phyloP scores from a whole-genome alignment of 2,797 vertebrate species.

The Clamator glandarius region DNA sequence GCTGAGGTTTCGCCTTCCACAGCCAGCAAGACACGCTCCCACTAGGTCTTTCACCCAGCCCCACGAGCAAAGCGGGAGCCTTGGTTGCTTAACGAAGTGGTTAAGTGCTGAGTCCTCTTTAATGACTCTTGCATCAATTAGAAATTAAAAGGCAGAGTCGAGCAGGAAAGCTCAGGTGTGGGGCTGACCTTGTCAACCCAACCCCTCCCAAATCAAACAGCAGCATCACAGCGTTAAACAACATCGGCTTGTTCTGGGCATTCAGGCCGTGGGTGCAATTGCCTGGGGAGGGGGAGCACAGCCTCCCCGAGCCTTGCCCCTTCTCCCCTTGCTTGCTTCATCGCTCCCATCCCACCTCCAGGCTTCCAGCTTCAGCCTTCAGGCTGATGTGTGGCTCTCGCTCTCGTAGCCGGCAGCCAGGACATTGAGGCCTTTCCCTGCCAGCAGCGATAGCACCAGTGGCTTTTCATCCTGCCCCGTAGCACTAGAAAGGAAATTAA shows the following conservation, averaged over 20 bases:
- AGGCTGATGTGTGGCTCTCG: neutral
- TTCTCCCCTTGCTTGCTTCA: neutral
- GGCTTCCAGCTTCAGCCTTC: neutral
- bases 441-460: neutral
- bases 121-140: no score
- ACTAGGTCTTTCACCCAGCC: accelerated
- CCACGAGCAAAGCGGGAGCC: neutral
- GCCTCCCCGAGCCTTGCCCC: neutral
- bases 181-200: neutral
- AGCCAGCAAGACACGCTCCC: accelerated
- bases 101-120: neutral
- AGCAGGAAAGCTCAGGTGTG: neutral
- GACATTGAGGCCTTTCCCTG: neutral
- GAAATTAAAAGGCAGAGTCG: neutral
- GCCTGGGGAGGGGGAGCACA: neutral
- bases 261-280: neutral
- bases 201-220: accelerated
- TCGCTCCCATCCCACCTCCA: accelerated
- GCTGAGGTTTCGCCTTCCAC: neutral
- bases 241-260: neutral
- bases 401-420: neutral
- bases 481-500: constrained; percentile 64
- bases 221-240: neutral
- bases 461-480: neutral
- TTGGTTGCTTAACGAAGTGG: accelerated